Conservation (phyloP, 2,113 vertebrate species). For the Tichodroma muraria region DNA sequence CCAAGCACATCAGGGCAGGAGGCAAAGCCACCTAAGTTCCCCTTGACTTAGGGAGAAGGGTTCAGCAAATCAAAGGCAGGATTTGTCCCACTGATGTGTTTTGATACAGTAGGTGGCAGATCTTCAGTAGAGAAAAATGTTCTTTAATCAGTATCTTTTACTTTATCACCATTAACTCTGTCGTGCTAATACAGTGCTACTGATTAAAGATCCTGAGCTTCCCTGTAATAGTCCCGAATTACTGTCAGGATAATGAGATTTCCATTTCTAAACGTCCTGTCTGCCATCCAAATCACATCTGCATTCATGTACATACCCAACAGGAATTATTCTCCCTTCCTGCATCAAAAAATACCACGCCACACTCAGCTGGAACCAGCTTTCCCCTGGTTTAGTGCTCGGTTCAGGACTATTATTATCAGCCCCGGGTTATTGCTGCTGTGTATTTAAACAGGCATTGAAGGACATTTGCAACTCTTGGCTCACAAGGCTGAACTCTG, state of each 20-base stretch:
- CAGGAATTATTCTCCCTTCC: not conserved
- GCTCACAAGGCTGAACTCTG: not conserved
- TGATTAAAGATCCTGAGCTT: conserved; percentile 12
- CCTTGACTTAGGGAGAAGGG: not conserved
- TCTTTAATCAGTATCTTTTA: not conserved
- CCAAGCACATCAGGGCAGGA: not conserved
- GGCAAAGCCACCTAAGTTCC: not conserved
- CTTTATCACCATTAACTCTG: conserved; percentile 5
- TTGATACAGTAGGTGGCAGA: not conserved
- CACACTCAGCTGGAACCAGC: not conserved
- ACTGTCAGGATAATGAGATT: conserved; percentile 9
- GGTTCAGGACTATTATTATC: not conserved
- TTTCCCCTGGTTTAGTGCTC: not conserved
- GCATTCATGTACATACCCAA: not conserved
- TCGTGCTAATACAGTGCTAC: not conserved
- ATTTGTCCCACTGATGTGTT: not conserved
- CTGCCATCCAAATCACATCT: not conserved
- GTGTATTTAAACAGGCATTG: not conserved
- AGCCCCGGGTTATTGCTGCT: not conserved
- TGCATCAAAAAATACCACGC: not conserved
- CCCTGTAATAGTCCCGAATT: not conserved
- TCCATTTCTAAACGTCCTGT: not conserved
- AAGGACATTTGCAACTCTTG: not conserved
- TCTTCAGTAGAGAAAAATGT: not conserved
- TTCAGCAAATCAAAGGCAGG: not conserved